Evolutionary conservation across 2,888 invertebrate species (phyloP).

Genomic region (Sarcophaga carnaria): DNA sequence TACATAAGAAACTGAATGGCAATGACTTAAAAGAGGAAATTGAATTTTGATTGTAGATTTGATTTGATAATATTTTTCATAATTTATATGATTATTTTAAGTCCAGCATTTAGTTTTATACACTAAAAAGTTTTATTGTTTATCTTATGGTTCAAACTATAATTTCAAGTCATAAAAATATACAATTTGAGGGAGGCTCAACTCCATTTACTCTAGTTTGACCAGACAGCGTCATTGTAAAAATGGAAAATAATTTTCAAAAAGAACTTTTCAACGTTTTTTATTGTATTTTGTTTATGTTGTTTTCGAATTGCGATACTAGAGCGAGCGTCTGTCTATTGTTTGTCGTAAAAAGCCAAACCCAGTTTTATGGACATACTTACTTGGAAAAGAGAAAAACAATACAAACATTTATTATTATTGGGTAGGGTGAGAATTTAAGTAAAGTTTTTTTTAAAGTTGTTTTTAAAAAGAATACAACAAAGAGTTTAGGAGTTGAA

Average conservation of each 20-base stretch:
- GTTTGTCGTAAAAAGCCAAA: not conserved
- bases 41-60: not conserved
- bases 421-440: slow-evolving; percentile 53
- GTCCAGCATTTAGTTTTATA: not conserved
- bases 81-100: not conserved
- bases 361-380: not conserved
- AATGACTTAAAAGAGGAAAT: not conserved
- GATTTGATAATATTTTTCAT: not conserved
- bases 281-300: not conserved
- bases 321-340: not conserved
- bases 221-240: not conserved
- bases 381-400: not conserved
- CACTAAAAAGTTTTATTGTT: no score
- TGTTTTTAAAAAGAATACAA: no score
- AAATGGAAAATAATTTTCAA: not conserved
- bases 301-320: not conserved
- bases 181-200: not conserved
- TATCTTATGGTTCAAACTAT: not conserved
- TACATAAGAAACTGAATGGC: not conserved
- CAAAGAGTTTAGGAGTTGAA: not conserved
- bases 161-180: not conserved
- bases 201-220: no score
- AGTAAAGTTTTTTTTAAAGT: not conserved
- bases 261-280: not conserved
- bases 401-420: slow-evolving; percentile 30